Conservation (phyloP, 2,888 invertebrate genomes). For the Creontiades dilutus region DNA sequence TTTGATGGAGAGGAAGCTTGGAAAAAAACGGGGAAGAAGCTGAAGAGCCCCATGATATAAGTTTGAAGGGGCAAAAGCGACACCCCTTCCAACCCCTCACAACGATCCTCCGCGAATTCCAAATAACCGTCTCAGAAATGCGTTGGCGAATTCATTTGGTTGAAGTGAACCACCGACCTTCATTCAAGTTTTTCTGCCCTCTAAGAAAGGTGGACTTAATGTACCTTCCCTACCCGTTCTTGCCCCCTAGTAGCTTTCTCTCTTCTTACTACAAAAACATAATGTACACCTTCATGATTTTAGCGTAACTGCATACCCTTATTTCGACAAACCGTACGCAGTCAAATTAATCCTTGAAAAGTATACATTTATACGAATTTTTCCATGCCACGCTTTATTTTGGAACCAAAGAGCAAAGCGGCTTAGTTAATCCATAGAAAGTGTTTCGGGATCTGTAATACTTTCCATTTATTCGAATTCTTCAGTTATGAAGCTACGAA, state of each 20-base stretch:
- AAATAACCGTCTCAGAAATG: constrained; percentile 36
- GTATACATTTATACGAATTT: no score
- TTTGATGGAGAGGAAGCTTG: constrained; percentile 13
- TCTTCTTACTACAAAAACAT: neutral
- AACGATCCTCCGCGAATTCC: constrained; percentile 14
- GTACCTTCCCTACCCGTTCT: constrained; percentile 16
- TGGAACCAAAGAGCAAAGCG: no score
- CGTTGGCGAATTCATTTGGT: constrained; percentile 28
- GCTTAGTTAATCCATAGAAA: no score
- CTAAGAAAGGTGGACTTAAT: constrained; percentile 22
- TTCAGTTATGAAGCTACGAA: no score
- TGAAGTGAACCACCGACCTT: constrained; percentile 16
- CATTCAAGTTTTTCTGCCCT: neutral
- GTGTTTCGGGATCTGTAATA: no score
- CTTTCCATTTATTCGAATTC: no score
- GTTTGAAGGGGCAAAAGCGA: neutral
- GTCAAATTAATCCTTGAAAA: no score
- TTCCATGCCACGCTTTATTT: no score
- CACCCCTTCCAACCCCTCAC: neutral
- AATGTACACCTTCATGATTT: neutral
- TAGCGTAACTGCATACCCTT: neutral
- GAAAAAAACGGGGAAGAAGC: constrained; percentile 5
- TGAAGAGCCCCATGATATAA: neutral
- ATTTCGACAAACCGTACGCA: no score
- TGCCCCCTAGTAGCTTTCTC: neutral